Evolutionary conservation across 2,888 invertebrate genomes (phyloP).

Genomic region (Synergus laeviventris): DNA sequence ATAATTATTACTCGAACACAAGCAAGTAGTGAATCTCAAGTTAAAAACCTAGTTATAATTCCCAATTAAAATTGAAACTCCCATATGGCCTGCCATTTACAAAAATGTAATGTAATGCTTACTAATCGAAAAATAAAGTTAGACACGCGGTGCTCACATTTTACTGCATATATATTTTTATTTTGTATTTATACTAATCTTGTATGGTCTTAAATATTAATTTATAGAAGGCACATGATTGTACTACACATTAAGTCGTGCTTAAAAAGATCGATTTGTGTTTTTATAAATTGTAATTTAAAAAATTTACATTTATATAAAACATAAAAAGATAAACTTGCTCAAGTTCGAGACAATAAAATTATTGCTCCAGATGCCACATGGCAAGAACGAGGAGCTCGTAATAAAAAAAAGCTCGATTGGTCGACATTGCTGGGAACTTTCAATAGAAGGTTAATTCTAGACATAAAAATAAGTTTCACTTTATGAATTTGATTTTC

Average conservation of each 20-base stretch:
- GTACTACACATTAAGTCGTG: slow-evolving; percentile 11
- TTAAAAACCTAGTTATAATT: background rate
- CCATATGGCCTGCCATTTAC: background rate
- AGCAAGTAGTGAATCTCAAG: background rate
- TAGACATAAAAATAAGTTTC: background rate
- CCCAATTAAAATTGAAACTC: background rate
- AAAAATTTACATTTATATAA: background rate
- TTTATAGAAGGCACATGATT: slow-evolving; percentile 9
- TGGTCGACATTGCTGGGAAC: background rate
- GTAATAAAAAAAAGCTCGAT: background rate
- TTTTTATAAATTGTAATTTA: background rate
- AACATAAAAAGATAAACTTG: background rate
- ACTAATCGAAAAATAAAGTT: background rate
- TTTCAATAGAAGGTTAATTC: background rate
- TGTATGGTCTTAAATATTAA: slow-evolving; percentile 16
- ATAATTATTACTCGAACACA: background rate
- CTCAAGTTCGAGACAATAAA: background rate
- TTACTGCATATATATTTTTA: background rate
- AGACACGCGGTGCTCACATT: background rate
- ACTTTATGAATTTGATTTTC: background rate
- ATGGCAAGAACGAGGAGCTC: background rate
- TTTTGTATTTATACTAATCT: background rate
- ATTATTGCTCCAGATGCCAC: background rate
- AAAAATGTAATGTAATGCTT: background rate
- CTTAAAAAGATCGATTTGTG: slow-evolving; percentile 6